phyloP scores from a whole-genome alignment of 2,113 vertebrate genomes.

The Xiphophorus couchianus region DNA sequence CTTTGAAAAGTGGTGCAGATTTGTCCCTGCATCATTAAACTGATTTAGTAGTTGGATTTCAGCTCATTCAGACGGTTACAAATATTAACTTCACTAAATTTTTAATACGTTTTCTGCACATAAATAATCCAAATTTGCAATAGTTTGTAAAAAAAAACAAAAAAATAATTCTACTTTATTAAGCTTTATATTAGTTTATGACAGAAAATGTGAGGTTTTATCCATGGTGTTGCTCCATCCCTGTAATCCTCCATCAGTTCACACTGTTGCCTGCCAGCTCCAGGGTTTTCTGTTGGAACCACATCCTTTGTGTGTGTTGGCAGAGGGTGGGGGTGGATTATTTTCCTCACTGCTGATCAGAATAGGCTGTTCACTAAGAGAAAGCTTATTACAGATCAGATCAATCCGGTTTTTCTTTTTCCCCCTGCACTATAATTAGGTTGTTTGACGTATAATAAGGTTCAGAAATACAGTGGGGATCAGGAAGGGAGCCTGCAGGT shows the following conservation, averaged over 20 bases:
- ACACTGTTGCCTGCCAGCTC: conserved; percentile 65
- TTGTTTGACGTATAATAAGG: background rate
- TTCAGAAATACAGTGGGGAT: background rate
- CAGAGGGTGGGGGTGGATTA: conserved; percentile 54
- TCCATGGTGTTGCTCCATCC: conserved; percentile 55
- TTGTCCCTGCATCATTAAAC: accelerated
- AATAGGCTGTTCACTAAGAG: conserved; percentile 43
- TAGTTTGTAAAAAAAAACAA: background rate
- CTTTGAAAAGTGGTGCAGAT: background rate
- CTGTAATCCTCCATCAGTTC: conserved; percentile 67
- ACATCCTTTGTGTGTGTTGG: conserved; percentile 68
- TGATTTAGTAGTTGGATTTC: too few relatives aligned
- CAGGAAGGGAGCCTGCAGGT: background rate
- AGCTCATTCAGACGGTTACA: accelerated
- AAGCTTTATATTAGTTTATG: background rate
- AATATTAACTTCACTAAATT: background rate
- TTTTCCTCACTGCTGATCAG: conserved; percentile 54
- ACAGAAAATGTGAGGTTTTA: conserved; percentile 24
- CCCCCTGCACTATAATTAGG: background rate
- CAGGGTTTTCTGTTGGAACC: conserved; percentile 59
- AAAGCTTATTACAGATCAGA: conserved; percentile 13
- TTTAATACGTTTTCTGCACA: conserved; percentile 1
- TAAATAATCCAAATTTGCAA: background rate
- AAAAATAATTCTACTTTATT: background rate
- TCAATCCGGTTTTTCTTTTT: background rate